Evolutionary conservation across 1,140 invertebrate genomes (phyloP).

Genomic region (Nixonia krombeini): DNA sequence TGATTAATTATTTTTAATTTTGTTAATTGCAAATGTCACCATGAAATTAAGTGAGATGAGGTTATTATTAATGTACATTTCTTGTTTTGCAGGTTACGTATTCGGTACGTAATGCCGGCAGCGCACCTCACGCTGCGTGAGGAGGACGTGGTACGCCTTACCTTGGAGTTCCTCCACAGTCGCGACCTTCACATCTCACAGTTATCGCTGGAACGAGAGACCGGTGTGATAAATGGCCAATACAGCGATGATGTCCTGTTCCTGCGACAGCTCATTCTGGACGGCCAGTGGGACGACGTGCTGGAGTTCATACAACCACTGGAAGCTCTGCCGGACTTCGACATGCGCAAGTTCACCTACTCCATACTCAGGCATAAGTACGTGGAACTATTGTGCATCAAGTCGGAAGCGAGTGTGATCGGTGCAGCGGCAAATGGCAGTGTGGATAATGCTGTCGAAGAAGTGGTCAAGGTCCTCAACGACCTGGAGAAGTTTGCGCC

Average conservation of each 20-base stretch:
- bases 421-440: constrained; percentile 75
- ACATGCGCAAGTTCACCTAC: constrained; percentile 87
- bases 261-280: constrained; percentile 92
- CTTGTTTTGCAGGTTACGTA: constrained; percentile 74
- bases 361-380: constrained; percentile 91
- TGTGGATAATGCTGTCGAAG: constrained; percentile 93
- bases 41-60: no score
- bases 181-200: constrained; percentile 91
- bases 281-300: constrained; percentile 98
- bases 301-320: constrained; percentile 96
- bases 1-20: no score
- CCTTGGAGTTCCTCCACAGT: constrained; percentile 93
- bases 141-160: constrained; percentile 91
- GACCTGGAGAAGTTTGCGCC: constrained; percentile 91
- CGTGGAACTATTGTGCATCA: constrained; percentile 94
- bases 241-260: constrained; percentile 94
- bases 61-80: no score
- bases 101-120: constrained; percentile 82
- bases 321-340: constrained; percentile 84
- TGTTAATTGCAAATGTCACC: no score
- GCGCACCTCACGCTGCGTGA: constrained; percentile 88
- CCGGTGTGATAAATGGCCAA: constrained; percentile 94
- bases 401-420: constrained; percentile 84
- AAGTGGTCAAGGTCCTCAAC: constrained; percentile 92
- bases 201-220: constrained; percentile 93